Conservation (phyloP, 2,888 invertebrate species). For the Lasioglossum calceatum region DNA sequence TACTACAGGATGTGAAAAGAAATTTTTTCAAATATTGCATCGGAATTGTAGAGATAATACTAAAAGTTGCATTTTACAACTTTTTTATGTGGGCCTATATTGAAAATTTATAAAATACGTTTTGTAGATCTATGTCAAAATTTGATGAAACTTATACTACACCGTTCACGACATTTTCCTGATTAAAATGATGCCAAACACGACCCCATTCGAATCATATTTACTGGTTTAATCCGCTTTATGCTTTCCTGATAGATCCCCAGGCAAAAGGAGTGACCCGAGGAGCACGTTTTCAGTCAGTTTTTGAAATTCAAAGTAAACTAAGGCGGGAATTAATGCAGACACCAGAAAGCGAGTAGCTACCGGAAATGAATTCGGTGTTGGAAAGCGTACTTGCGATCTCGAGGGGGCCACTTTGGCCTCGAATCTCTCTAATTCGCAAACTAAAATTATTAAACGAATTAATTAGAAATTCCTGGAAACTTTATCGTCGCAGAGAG, state of each 20-base stretch:
- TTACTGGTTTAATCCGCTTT: background rate
- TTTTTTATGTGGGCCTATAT: no score
- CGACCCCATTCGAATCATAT: background rate
- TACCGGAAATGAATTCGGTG: background rate
- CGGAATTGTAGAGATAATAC: no score
- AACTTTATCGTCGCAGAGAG: background rate
- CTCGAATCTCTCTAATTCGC: background rate
- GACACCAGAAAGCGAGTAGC: background rate
- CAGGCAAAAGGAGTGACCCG: background rate
- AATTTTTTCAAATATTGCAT: no score
- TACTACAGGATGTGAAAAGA: no score
- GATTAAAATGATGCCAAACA: background rate
- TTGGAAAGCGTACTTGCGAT: background rate
- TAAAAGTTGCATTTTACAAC: no score
- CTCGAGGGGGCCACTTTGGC: background rate
- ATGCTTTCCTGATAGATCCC: background rate
- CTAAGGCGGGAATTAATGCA: background rate
- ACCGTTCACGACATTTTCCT: background rate
- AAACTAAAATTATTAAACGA: background rate
- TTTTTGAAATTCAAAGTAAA: slow-evolving; percentile 11
- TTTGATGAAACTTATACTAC: background rate
- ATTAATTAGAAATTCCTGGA: background rate
- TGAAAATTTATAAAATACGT: no score
- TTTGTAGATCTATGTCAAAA: no score
- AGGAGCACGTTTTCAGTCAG: background rate